Evolutionary conservation across 2,888 invertebrate genomes (phyloP), one percentile per base, ranked within the genome.

Genomic region (Diplolepis rosae): DNA sequence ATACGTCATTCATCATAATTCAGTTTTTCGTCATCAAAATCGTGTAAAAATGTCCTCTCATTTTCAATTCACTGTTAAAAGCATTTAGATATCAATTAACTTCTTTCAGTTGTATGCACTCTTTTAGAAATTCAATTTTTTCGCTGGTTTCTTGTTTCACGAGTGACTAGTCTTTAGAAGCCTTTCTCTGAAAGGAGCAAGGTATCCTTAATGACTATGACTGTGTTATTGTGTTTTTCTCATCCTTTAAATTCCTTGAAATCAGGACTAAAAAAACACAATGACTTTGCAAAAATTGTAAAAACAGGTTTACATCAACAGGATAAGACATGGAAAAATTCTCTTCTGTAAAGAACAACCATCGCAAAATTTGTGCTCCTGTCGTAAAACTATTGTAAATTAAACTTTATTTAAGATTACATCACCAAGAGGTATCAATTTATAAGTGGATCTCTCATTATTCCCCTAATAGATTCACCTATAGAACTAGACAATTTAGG

Each of bases 11-110:
- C 61, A 39, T 61, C 24, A 18, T 61, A 39, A 61, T 13, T 61
- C n/a, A 50, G 27, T 50, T 50, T 61, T 24, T 61, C 22, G 39
- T 61, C 24, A 35, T 22, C n/a, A 61, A 61, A 18, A 61, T 18
- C 39, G 24, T 61, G 39, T 13, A 39, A 61, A 54, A 54, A 61
- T 22, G 35, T 54, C 6, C 24, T 18, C 22, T 13, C 45, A 9
- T 45, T 18, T 6, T 18, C 45, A 18, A 7, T 15, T 45, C 45
- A 45, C 18, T 45, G 5, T n/a, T 45, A n/a, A n/a, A n/a, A 18
- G 45, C 7, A n/a, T n/a, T 3, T 45, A 18, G 2, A 45, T 18
- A 18, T 45, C n/a, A 9, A 18, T 45, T 18, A 45, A 18, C 7
- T 52, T 30, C 7, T 15, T 7, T 9, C 9, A 30, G 7, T 7